These are phyloP conservation scores for Apamea sordens DNA, from an alignment of 2,888 invertebrate species.

Conservation along the genomic window DNA sequence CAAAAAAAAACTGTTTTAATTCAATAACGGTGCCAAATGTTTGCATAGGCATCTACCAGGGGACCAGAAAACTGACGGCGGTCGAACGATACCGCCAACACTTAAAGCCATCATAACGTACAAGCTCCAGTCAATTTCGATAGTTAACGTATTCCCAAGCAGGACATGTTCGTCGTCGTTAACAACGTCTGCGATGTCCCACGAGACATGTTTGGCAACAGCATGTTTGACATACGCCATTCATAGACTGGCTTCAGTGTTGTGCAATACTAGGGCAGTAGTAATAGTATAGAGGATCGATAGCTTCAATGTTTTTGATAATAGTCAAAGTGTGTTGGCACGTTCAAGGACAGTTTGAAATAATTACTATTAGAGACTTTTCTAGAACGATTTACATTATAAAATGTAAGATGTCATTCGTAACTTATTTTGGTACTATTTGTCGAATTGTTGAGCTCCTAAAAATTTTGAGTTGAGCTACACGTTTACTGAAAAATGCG, in stretches of 20 bases:
- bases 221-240: slow-evolving; percentile 62
- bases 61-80: slow-evolving; percentile 43
- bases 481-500: background rate
- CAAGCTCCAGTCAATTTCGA: slow-evolving; percentile 56
- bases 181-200: slow-evolving; percentile 62
- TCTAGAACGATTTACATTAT: background rate
- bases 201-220: slow-evolving; percentile 58
- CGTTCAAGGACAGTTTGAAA: too few relatives aligned
- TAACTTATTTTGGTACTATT: background rate
- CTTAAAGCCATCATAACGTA: slow-evolving; percentile 58
- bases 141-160: slow-evolving; percentile 60
- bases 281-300: slow-evolving; percentile 3
- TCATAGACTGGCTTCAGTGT: slow-evolving; percentile 55
- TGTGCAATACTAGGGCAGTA: slow-evolving; percentile 37
- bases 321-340: background rate
- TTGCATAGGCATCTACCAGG: slow-evolving; percentile 42
- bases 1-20: background rate
- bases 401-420: background rate
- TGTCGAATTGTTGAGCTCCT: background rate
- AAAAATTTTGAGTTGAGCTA: background rate
- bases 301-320: background rate
- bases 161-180: slow-evolving; percentile 61
- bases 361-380: too few relatives aligned
- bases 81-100: slow-evolving; percentile 38
- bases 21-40: slow-evolving; percentile 1